Evolutionary conservation across 2,888 invertebrate genomes (phyloP), one percentile per base, ranked within the genome.

Genomic region (Lampropteryx suffumata): DNA sequence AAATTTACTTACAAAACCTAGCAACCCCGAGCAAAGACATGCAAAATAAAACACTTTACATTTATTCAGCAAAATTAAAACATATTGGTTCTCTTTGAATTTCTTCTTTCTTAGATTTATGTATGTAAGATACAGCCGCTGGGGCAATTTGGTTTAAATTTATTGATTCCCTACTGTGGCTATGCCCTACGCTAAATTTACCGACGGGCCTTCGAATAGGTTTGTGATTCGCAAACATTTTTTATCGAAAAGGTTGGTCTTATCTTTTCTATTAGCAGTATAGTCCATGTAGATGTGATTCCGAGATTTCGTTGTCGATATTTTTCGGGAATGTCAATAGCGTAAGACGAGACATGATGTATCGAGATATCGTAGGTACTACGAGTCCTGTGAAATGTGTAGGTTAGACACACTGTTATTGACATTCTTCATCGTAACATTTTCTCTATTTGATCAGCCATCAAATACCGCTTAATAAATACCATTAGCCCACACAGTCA

Each of bases 71-170:
- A 52, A 56, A 61, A 61, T 50, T 55, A 54, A 17, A n/a, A 10
- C 57, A 56, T 53, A 55, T 58, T 57, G 62, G 54, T 55, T 59
- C 56, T 48, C 57, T 58, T 57, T 57, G 50, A 52, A 56, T 55
- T 62, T 59, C 60, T 55, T 59, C 62, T 64, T 64, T 57, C 57
- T 57, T 61, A 59, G 61, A 64, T 65, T 65, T 65, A 64, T 65
- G 64, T 62, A 57, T 55, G 62, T 61, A 56, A 63, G 64, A 61
- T 63, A 62, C 59, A 63, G 57, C 61, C 60, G 64, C 62, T 64
- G 58, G 49, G 57, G 64, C 64, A 64, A 72, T 64, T 54, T 62
- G 57, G 60, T 69, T 66, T 62, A 64, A 71, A 72, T 70, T 72
- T 72, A 69, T 65, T 64, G 70, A 67, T 70, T 63, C 57, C 56